phyloP scores from a whole-genome alignment of 2,888 invertebrate species.

The Epicampocera succincta region DNA sequence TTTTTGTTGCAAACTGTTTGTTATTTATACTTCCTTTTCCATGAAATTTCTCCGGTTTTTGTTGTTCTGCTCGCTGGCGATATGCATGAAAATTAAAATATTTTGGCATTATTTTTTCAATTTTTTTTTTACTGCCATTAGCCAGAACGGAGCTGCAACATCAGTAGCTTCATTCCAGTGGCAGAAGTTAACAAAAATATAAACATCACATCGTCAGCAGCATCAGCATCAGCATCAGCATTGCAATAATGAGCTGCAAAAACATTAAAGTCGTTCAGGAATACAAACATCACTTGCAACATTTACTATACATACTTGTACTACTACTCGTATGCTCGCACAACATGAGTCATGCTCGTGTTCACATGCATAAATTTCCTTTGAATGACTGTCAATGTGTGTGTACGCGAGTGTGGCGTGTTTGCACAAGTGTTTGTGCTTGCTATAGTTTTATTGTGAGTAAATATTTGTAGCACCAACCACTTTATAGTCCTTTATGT shows the following conservation, averaged over 20 bases:
- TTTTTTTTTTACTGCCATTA: conserved; percentile 55
- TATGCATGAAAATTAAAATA: conserved; percentile 36
- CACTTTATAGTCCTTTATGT: conserved; percentile 61
- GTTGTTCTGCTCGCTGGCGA: neutral
- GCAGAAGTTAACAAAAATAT: conserved; percentile 13
- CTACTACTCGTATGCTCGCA: too few relatives aligned
- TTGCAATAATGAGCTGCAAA: conserved; percentile 20
- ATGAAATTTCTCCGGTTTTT: conserved; percentile 2
- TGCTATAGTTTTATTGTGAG: conserved; percentile 49
- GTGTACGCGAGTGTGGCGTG: neutral
- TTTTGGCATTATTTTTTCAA: conserved; percentile 21
- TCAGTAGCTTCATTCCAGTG: conserved; percentile 3
- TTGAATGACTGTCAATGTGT: neutral
- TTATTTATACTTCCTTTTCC: conserved; percentile 14
- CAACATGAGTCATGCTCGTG: conserved; percentile 23
- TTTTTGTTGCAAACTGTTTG: conserved; percentile 23
- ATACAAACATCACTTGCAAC: conserved; percentile 52
- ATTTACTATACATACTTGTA: too few relatives aligned
- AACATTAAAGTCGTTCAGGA: conserved; percentile 18
- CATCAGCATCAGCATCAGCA: conserved; percentile 42
- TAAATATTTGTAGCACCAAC: conserved; percentile 59
- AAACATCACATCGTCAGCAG: too few relatives aligned
- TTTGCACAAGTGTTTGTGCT: conserved; percentile 27
- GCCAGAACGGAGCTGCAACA: conserved; percentile 30
- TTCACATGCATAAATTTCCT: conserved; percentile 22